Evolutionary conservation across 2,797 vertebrate species (phyloP).

Genomic region (Phoebastria nigripes): DNA sequence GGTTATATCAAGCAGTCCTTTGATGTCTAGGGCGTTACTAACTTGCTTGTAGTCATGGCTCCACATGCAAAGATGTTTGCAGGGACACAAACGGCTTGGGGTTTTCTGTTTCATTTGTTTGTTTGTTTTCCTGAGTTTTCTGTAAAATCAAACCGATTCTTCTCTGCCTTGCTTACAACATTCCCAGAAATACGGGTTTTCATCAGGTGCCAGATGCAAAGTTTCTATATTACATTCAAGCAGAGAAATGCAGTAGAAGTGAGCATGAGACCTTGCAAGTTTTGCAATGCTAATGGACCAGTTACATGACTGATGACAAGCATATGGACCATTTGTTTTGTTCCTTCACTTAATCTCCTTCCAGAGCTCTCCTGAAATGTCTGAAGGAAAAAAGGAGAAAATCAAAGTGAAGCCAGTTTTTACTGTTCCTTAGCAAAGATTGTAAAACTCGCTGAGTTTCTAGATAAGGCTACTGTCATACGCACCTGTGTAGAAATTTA

Average conservation of each 20-base stretch:
- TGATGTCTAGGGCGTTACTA: not conserved
- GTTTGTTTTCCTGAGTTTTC: not conserved
- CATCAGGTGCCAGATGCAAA: not conserved
- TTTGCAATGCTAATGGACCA: not conserved
- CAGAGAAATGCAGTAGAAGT: not conserved
- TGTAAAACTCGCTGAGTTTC: not conserved
- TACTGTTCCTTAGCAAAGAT: not conserved
- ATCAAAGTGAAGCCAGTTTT: not conserved
- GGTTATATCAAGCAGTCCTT: not conserved
- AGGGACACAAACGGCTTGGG: not conserved
- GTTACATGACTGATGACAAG: not conserved
- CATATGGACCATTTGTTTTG: not conserved
- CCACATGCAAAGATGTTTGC: not conserved
- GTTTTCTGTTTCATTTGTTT: not conserved
- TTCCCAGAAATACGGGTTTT: fast-evolving
- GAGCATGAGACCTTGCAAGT: not conserved
- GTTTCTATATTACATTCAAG: not conserved
- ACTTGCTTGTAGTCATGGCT: not conserved
- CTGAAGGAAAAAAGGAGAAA: not conserved
- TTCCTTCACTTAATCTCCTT: not conserved
- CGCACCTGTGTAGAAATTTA: not conserved
- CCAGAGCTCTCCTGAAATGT: not conserved
- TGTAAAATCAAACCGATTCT: not conserved
- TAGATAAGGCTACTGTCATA: not conserved
- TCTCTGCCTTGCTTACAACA: not conserved